Base-by-base conservation (phyloP, 1,140 invertebrate genomes). In the Drosophila kepulauana region DNA sequence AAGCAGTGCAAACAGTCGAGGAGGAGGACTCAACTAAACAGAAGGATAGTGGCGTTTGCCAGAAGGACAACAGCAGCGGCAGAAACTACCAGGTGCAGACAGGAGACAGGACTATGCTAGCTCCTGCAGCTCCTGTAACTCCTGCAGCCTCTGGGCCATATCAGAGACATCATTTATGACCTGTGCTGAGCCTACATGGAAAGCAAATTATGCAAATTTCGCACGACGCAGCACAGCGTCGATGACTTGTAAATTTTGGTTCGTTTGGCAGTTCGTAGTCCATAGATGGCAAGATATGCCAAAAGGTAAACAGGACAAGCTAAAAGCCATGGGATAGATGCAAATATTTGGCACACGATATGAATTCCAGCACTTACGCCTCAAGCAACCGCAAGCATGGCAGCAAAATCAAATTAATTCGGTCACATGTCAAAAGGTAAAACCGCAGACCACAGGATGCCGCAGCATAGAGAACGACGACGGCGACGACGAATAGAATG, bases 121-220 rank as follows among this genome's bases (percentile, higher is more conserved):
- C 20, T 20, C 20, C 20, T 20, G 20, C 20, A 3, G 35, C 35
- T 33, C 30, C 30, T 33, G 10, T 51, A 7, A 15, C n/a, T 13
- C 8, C 28, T 38, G 10, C 13, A 30, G 59, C 30, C 46, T 33
- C 30, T n/a, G 51, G 67, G 38, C 38, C 66, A 73, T 78, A 78
- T 75, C 77, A 63, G 71, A 78, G 77, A 66, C 71, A 72, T 78
- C 82, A 70, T 75, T 84, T 88, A 84, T 88, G 84, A 66, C 20
- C 20, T 25, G 20, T 25, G 35, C 54, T 62, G 63, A 48, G 84
- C 78, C 78, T 85, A 75, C 84, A 87, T 67, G 72, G 64, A 82
- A 80, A 75, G 77, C 78, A 89, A 89, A 88, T 88, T 88, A 88
- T 88, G 85, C 78, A 88, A 88, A 88, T 88, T 89, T 89, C 43